Evolutionary conservation across 30 jellyfish, hydroid and myxozoan genomes (phyloP).

Genomic region (Chironex yamaguchii): DNA sequence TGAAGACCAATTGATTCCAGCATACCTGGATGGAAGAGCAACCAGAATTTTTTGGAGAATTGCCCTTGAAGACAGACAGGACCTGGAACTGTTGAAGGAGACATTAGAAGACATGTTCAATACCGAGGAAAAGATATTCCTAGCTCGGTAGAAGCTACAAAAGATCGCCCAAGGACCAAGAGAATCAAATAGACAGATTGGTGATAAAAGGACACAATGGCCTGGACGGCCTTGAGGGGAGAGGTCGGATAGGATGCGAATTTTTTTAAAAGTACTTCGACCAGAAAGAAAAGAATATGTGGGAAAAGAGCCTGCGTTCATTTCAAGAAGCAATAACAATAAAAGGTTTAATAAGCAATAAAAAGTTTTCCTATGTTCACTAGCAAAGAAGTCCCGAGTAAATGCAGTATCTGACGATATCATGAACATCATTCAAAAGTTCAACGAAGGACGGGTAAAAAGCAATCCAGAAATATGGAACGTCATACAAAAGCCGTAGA

Average conservation of each 20-base stretch:
- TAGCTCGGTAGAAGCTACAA: constrained; percentile 3
- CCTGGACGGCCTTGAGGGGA: constrained; percentile 26
- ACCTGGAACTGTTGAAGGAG: constrained; percentile 48
- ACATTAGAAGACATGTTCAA: constrained; percentile 32
- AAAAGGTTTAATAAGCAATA: constrained; percentile 25
- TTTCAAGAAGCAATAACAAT: constrained; percentile 56
- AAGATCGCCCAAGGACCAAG: constrained; percentile 16
- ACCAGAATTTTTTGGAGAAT: constrained; percentile 66
- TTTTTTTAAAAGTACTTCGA: background rate
- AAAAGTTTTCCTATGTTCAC: constrained; percentile 34
- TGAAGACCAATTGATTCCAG: too few species aligned
- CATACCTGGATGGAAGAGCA: too few species aligned
- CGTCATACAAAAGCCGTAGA: constrained; percentile 60
- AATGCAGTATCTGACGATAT: constrained; percentile 39
- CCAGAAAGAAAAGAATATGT: background rate
- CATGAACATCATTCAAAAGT: constrained; percentile 28
- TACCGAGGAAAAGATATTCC: constrained; percentile 5
- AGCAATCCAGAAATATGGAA: constrained; percentile 51
- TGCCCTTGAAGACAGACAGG: constrained; percentile 25
- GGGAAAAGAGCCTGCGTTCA: background rate
- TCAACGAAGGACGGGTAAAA: constrained; percentile 30
- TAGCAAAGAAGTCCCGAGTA: constrained; percentile 39
- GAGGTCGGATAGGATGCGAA: constrained; percentile 41
- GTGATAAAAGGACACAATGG: constrained; percentile 67
- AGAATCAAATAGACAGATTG: constrained; percentile 29